Percentiles rank a stretch among this genome's conserved stretches.
phyloP scores from a whole-genome alignment of 1,140 invertebrate genomes.

The Sarcophaga peregrina region DNA sequence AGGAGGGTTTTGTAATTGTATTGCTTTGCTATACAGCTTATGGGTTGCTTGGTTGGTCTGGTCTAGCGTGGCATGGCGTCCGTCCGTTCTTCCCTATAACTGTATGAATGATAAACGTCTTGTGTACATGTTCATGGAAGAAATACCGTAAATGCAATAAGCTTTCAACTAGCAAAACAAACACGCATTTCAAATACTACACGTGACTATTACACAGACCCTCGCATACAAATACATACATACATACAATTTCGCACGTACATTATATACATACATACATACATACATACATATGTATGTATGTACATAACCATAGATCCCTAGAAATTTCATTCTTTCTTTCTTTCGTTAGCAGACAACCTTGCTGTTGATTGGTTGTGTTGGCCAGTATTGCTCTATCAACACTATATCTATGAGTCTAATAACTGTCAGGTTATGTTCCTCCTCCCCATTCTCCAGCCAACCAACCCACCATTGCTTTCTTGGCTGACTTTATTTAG shows the following conservation, averaged over 20 bases:
- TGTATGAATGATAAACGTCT: neutral
- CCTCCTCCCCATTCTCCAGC: too few relatives aligned
- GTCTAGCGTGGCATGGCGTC: too few relatives aligned
- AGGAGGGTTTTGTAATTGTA: too few relatives aligned
- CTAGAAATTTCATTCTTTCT: too few relatives aligned
- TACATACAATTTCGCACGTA: too few relatives aligned
- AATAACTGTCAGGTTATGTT: neutral
- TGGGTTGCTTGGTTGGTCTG: too few relatives aligned
- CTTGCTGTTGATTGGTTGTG: neutral
- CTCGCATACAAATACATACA: too few relatives aligned
- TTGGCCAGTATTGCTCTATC: neutral
- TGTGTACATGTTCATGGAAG: neutral
- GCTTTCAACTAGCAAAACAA: constrained; percentile 20
- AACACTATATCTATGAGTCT: neutral
- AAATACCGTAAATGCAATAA: neutral
- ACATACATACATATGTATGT: too few relatives aligned
- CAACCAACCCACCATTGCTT: neutral
- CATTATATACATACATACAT: too few relatives aligned
- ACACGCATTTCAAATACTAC: neutral
- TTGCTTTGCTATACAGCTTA: too few relatives aligned
- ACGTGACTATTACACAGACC: constrained; percentile 17
- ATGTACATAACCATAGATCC: too few relatives aligned
- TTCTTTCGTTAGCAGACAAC: neutral
- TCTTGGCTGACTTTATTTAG: neutral
- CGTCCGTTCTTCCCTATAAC: neutral